Evolutionary conservation across 2,797 vertebrate genomes (phyloP), one percentile per base, ranked within the genome.

Genomic region (Odontamblyopus lacepedii): DNA sequence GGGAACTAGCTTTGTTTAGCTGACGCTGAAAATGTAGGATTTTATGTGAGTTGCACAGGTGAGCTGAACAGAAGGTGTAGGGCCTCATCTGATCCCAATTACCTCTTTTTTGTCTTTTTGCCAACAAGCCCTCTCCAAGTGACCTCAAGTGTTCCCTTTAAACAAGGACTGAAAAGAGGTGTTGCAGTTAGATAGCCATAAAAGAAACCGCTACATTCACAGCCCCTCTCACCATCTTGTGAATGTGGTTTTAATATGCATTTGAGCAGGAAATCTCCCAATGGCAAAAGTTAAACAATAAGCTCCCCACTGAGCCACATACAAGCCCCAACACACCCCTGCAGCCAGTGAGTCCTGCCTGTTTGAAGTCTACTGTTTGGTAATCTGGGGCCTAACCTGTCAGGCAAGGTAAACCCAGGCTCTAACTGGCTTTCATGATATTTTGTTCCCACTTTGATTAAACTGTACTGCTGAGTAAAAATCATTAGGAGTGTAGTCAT

Each of bases 251-350:
- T 85, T 80, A 71, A 78, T 73, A 78, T 76, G 77, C 57, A 18
- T 75, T 75, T 76, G 26, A 27, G 44, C 11, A 66, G 69, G 80
- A 74, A 80, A 70, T 50, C 63, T 79, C 66, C 56, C 27, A 56
- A 72, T 74, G 51, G 60, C 62, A 56, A 68, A 29, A 63, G 53
- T 66, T 35, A 51, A 75, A 87, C 74, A 74, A 74, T 57, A 59
- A 63, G 18, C 66, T 44, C 67, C 85, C 78, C 73, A 60, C 77
- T 78, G 90, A 74, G 78, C 63, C 56, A 62, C 35, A 78, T 70
- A 76, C 91, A 91, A 88, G 91, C 73, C 87, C 80, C 48, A 78
- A 91, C 91, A 91, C 67, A 76, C 67, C 79, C 83, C 78, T 81
- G 74, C 77, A 78, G 75, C 73, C 71, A 62, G 72, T 6, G 19